Evolutionary conservation across 2,888 invertebrate species (phyloP), one percentile per base, ranked within the genome.

Genomic region (Corbicula japonica): DNA sequence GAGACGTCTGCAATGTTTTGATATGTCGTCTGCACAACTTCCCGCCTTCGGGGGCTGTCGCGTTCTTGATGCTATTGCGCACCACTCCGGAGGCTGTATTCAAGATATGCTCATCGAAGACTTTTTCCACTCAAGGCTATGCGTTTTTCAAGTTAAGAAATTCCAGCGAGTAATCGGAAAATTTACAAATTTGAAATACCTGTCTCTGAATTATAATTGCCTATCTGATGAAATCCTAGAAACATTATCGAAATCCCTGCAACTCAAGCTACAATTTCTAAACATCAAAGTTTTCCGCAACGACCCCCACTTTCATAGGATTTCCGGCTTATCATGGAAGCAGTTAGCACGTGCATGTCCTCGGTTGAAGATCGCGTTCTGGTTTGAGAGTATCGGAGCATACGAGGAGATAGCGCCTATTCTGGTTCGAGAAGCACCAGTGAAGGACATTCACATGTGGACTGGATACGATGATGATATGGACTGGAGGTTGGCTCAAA

Each of bases 141-240:
- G 87, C 12, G 76, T 87, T 2, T 86, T 79, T 52, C 77, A 80
- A 38, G 80, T 86, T 0, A 82, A 80, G 30, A 84, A 87, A 38
- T 90, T 85, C 63, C 76, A 73, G 1, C 71, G 78, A 23, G 63
- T 79, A 0, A 81, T 91, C n/a, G 61, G 83, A 8, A 76, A 71
- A 18, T 90, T 90, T 66, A 86, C 86, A 18, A 86, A 86, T 21
- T 61, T 91, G n/a, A 80, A 76, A 66, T 83, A 84, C 61, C 54
- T 91, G 18, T 86, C 87, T 0, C 34, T 89, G 18, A 91, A 91
- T 61, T 91, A 90, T 70, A 89, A 89, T 68, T 90, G 88, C 60
- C 34, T 91, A 28, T 87, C 84, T 3, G 89, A 90, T 23, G 87
- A 87, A 60, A 84, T 90, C 5, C 52, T 90, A 4, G 81, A 87